A percentile compares a stretch with the other conserved stretches of the same genome.
Evolutionary conservation across 1,140 invertebrate species (phyloP).

Genomic region (Calycopis cecrops): DNA sequence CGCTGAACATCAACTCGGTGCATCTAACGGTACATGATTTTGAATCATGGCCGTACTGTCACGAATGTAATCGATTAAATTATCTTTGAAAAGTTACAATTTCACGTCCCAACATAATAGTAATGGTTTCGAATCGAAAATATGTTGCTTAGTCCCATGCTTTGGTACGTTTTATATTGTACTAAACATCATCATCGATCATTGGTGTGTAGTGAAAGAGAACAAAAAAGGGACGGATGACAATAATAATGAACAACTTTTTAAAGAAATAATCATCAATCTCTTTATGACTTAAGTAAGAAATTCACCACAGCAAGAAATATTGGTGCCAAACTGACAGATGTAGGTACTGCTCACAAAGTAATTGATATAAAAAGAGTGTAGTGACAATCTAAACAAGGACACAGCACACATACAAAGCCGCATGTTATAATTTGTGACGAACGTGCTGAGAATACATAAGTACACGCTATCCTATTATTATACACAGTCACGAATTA

Average conservation of each 20-base stretch:
- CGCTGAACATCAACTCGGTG: slow-evolving; percentile 16
- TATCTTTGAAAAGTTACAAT: slow-evolving; percentile 2
- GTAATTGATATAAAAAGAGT: slow-evolving; percentile 16
- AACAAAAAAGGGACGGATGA: no score
- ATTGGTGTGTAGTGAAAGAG: no score
- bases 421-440: slow-evolving; percentile 32
- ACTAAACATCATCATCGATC: no score
- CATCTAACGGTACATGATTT: slow-evolving; percentile 24
- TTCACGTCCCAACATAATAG: not conserved
- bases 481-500: slow-evolving; percentile 42
- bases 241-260: no score
- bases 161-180: no score
- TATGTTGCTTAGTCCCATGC: no score
- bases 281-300: no score
- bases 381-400: slow-evolving; percentile 27
- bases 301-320: no score
- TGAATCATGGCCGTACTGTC: slow-evolving; percentile 16
- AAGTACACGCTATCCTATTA: slow-evolving; percentile 33
- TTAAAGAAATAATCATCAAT: no score
- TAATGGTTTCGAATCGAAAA: no score
- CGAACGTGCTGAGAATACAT: slow-evolving; percentile 41
- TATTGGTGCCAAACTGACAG: no score
- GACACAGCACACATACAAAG: slow-evolving; percentile 36
- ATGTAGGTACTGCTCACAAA: no score
- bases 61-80: slow-evolving; percentile 22